These are phyloP conservation scores for Ooceraea biroi DNA, from an alignment of 1,140 invertebrate genomes.

Conservation along the genomic window DNA sequence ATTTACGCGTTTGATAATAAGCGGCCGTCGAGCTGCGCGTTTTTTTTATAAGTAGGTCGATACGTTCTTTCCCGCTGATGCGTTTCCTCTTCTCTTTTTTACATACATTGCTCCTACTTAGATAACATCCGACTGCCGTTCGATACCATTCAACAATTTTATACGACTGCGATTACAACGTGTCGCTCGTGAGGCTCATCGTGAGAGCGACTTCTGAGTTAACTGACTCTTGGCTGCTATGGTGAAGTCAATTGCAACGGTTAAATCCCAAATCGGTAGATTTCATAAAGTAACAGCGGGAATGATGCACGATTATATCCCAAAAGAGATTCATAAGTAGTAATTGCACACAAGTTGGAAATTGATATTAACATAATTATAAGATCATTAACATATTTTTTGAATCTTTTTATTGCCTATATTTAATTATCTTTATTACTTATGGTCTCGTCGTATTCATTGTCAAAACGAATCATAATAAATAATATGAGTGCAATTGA, in stretches of 20 bases:
- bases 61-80: conserved; percentile 44
- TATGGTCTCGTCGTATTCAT: neutral
- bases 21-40: neutral
- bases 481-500: neutral
- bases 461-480: neutral
- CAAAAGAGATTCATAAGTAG: neutral
- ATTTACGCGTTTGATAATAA: conserved; percentile 34
- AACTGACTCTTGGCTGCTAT: conserved; percentile 32
- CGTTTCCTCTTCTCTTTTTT: conserved; percentile 38
- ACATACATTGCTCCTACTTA: conserved; percentile 8
- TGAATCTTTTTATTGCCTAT: neutral
- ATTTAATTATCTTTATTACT: neutral
- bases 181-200: conserved; percentile 19
- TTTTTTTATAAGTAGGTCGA: conserved; percentile 41
- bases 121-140: conserved; percentile 31
- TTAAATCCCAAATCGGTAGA: neutral
- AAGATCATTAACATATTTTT: neutral
- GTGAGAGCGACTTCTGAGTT: conserved; percentile 9
- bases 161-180: conserved; percentile 8
- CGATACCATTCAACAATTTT: conserved; percentile 35
- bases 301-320: neutral
- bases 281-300: conserved; percentile 25
- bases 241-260: neutral
- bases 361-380: too few species aligned
- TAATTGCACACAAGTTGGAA: too few species aligned